These are phyloP conservation scores for Ctenodactylus gundi DNA, from an alignment of 2,113 vertebrate genomes.

Conservation along the genomic window DNA sequence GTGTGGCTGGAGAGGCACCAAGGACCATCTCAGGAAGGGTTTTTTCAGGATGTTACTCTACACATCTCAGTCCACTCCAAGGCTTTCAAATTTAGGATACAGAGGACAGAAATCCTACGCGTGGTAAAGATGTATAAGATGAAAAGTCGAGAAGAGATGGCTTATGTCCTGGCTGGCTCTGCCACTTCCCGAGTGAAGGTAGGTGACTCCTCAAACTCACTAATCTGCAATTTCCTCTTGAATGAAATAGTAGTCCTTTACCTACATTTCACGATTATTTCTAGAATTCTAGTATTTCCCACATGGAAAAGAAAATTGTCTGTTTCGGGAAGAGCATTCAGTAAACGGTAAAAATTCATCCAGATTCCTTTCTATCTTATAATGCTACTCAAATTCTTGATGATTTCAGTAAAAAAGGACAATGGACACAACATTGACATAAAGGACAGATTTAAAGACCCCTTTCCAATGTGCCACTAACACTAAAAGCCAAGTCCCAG, in stretches of 20 bases:
- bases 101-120: background rate
- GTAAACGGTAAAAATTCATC: background rate
- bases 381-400: background rate
- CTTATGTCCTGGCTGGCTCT: background rate
- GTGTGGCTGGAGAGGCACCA: background rate
- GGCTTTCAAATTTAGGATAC: background rate
- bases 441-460: background rate
- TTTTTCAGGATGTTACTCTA: background rate
- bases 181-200: background rate
- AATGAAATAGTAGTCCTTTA: background rate
- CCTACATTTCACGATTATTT: background rate
- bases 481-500: background rate
- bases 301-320: background rate
- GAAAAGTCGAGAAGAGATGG: background rate
- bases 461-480: background rate
- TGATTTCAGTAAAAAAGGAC: background rate
- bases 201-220: background rate
- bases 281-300: background rate
- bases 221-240: background rate
- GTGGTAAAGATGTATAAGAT: background rate
- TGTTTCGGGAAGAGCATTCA: background rate
- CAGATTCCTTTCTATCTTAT: background rate
- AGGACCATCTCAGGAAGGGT: background rate
- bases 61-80: background rate
- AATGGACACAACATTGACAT: background rate